Evolutionary conservation across 1,140 invertebrate genomes (phyloP).

Genomic region (Heliconius nattereri): DNA sequence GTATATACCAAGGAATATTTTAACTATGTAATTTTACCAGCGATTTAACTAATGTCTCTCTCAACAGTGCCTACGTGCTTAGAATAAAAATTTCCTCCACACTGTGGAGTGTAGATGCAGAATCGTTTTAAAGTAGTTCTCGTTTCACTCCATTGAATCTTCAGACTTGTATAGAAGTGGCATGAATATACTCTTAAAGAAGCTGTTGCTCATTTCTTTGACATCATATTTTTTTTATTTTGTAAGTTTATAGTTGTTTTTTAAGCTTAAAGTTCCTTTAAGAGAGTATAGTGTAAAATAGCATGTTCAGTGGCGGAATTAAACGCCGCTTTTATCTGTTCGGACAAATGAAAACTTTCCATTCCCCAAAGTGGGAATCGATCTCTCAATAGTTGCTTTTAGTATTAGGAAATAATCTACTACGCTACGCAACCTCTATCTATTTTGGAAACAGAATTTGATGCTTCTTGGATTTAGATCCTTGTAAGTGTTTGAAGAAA

Average conservation of each 20-base stretch:
- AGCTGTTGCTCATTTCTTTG: neutral
- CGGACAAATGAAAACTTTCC: no score
- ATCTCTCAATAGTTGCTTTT: no score
- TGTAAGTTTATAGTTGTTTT: neutral
- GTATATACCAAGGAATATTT: conserved; percentile 27
- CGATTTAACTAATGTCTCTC: conserved; percentile 56
- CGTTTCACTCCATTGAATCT: conserved; percentile 35
- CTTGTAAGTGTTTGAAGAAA: no score
- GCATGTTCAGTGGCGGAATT: no score
- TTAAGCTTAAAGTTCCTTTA: no score
- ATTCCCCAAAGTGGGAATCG: no score
- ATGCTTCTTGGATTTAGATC: neutral
- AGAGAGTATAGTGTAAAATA: no score
- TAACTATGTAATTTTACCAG: conserved; percentile 49
- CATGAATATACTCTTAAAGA: conserved; percentile 2
- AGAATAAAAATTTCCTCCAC: conserved; percentile 43
- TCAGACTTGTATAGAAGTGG: conserved; percentile 4
- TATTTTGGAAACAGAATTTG: neutral
- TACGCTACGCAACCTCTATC: no score
- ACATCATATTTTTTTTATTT: neutral
- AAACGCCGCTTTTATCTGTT: no score
- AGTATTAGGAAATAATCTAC: no score
- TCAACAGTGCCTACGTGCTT: conserved; percentile 50
- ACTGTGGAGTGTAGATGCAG: conserved; percentile 14
- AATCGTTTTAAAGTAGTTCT: conserved; percentile 41